Base-by-base conservation (phyloP, 2,113 vertebrate species). In the Notiomystis cincta region DNA sequence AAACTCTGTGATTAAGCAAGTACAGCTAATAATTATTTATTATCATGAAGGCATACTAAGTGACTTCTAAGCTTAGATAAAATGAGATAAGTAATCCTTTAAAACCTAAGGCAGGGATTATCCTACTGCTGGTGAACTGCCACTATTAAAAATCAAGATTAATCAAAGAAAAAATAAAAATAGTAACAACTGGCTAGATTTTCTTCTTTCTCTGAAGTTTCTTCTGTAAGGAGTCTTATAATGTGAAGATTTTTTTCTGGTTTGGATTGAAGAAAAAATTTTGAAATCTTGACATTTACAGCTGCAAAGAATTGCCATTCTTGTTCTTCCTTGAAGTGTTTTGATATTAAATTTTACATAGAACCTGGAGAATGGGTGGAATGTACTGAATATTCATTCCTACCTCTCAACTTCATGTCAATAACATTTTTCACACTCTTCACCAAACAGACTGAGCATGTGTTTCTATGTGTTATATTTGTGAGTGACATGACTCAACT, bases 21-120 rank as follows among this genome's bases (percentile, higher is more conserved):
- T 82, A 80, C 35, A 65, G 58, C 76, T 94, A 67, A 58, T 83
- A 94, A 87, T 87, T 95, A 65, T 84, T 94, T 93, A 76, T 93
- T 89, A 56, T 40, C 19, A 60, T 76, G 72, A 88, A 95, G 79
- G 58, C 61, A 93, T 25, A 80, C 75, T 60, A 45, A 79, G 62
- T 79, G 10, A 80, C 31, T 92, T 86, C 45, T 72, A 92, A 93
- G 8, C 38, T 85, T 60, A 91, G 81, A 54, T 79, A 77, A 93
- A 0, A 84, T 67, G 50, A 86, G 50, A 66, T n/a, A 71, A 93
- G 79, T 86, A 94, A 73, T 61, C 79, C 62, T 93, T 82, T 88
- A 90, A 94, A 90, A 82, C 45, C 15, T 79, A 91, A 90, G 75
- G 78, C 90, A 76, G 61, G 40, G 79, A 90, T 94, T 90, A 92